Evolutionary conservation across 37 sponge, comb jelly and placozoan species (phyloP).

Genomic region (Petrosia ficiformis): DNA sequence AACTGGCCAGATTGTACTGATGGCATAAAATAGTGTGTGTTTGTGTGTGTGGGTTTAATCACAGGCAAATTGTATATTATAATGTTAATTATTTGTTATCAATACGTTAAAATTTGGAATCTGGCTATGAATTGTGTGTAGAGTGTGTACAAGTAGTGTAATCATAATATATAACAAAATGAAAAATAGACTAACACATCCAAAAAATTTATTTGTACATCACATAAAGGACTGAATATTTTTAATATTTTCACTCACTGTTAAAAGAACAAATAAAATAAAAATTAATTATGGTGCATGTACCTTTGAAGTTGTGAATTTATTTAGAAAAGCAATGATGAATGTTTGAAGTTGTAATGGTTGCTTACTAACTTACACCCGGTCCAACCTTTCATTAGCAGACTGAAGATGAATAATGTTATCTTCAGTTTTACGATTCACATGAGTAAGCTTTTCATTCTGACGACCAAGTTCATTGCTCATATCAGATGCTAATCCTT

Average conservation of each 20-base stretch:
- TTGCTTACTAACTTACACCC: too few relatives aligned
- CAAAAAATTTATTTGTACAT: background rate
- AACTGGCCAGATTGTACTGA: slow-evolving; percentile 57
- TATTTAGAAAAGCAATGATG: too few relatives aligned
- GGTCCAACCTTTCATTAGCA: too few relatives aligned
- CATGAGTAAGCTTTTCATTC: slow-evolving; percentile 81
- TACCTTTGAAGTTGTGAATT: too few relatives aligned
- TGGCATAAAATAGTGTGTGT: slow-evolving; percentile 50
- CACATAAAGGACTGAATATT: background rate
- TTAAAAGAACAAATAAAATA: background rate
- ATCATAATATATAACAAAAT: too few relatives aligned
- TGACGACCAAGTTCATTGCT: slow-evolving; percentile 91
- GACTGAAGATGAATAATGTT: slow-evolving; percentile 62
- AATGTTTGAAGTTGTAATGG: too few relatives aligned
- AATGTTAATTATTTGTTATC: too few relatives aligned
- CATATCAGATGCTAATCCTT: slow-evolving; percentile 94
- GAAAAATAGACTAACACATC: background rate
- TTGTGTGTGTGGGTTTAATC: too few relatives aligned
- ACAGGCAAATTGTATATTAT: too few relatives aligned
- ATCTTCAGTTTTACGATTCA: slow-evolving; percentile 78
- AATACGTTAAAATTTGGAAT: too few relatives aligned
- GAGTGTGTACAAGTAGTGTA: too few relatives aligned
- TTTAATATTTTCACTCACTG: background rate
- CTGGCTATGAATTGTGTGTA: too few relatives aligned
- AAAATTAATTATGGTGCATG: background rate